Evolutionary conservation across 2,888 invertebrate species (phyloP).

Genomic region (Ceriagrion tenellum): DNA sequence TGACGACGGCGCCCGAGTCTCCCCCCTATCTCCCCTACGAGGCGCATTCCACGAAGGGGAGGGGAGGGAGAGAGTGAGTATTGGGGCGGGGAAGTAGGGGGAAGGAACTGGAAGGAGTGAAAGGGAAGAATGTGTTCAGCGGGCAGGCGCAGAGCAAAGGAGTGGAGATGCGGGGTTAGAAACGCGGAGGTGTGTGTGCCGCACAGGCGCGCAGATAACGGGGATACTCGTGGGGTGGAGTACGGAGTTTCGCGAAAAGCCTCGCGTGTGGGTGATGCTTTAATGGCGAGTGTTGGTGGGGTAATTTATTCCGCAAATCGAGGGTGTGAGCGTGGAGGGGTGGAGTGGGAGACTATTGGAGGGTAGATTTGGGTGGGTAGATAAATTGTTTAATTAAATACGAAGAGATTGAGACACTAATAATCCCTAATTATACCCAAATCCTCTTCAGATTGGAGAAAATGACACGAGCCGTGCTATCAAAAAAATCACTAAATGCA

Average conservation of each 20-base stretch:
- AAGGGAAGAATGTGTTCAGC: background rate
- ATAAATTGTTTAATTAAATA: too few relatives aligned
- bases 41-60: background rate
- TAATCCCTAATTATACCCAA: too few relatives aligned
- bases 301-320: too few relatives aligned
- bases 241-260: background rate
- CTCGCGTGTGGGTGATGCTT: background rate
- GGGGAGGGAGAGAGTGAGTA: background rate
- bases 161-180: background rate
- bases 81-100: background rate
- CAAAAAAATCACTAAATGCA: too few relatives aligned
- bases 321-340: too few relatives aligned
- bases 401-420: too few relatives aligned
- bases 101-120: background rate
- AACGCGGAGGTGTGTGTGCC: background rate
- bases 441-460: too few relatives aligned
- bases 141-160: background rate
- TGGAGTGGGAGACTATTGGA: too few relatives aligned
- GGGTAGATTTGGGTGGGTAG: too few relatives aligned
- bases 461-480: too few relatives aligned
- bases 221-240: background rate
- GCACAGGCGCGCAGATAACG: too few relatives aligned
- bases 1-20: background rate
- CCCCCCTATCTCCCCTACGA: background rate
- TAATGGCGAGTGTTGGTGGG: too few relatives aligned